Percentiles rank a stretch among this genome's conserved stretches.
Conservation (phyloP, 2,113 vertebrate species). For the Ptilonorhynchus violaceus region DNA sequence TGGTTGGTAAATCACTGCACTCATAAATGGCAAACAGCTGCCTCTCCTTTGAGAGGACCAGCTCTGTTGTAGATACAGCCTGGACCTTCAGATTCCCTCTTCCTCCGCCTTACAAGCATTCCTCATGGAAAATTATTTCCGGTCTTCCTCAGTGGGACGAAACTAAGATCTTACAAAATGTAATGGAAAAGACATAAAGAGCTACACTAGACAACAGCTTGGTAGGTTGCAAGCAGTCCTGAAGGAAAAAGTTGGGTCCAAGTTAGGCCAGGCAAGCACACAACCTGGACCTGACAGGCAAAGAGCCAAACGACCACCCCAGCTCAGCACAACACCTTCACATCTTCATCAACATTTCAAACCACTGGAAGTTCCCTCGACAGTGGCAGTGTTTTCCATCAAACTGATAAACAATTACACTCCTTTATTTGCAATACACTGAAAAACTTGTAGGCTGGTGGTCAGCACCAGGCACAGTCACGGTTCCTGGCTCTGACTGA, state of each 20-base stretch:
- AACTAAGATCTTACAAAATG: not conserved
- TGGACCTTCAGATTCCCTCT: not conserved
- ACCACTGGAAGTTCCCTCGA: not conserved
- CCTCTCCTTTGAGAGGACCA: not conserved
- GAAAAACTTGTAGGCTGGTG: not conserved
- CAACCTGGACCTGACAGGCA: not conserved
- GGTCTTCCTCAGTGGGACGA: not conserved
- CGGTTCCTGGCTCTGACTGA: not conserved
- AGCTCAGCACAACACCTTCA: not conserved
- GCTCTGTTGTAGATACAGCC: not conserved
- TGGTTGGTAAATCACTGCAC: not conserved
- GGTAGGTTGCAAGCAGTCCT: not conserved
- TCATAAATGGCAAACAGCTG: not conserved
- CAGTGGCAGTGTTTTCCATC: not conserved
- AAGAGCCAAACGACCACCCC: not conserved
- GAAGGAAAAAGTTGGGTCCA: not conserved
- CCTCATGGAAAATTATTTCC: not conserved
- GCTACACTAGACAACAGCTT: not conserved
- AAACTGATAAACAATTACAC: not conserved
- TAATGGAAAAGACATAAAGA: not conserved
- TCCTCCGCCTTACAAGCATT: not conserved
- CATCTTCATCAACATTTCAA: not conserved
- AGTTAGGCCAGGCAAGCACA: not conserved
- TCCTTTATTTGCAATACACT: not conserved
- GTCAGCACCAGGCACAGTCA: not conserved